Evolutionary conservation across 2,113 vertebrate genomes (phyloP), one percentile per base, ranked within the genome.

Genomic region (Dipodomys spectabilis): DNA sequence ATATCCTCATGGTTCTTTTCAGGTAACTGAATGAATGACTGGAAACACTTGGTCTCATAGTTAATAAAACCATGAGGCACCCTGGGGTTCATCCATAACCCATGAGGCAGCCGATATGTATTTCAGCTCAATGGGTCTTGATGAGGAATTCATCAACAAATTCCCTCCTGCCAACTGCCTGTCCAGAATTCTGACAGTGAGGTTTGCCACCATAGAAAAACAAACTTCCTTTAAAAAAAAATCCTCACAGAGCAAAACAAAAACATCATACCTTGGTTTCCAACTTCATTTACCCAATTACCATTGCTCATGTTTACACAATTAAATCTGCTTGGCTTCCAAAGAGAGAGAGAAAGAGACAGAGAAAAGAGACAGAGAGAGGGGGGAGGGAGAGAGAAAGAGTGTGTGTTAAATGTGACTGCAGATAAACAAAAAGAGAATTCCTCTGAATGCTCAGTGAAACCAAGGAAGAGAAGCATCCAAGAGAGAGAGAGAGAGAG

Each of bases 201-300:
- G 95, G 92, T 96, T 95, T 96, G 95, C 95, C 96, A 96, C 95
- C 93, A 96, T 7, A 82, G 85, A 93, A 97, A 97, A 96, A 96
- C 95, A 97, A 90, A 79, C 71, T 95, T 53, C 93, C 94, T 95
- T 92, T 16, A 57, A 57, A 57, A 57, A 57, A 57, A 57, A 16
- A 13, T 8, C 77, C 71, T 95, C 93, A 39, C 71, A 92, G 90
- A 96, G 94, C 94, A 95, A 96, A 97, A 95, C 96, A 95, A 97
- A 96, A 95, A 96, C 96, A 97, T 97, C 97, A 96, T 97, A 97
- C 97, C 97, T 97, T 96, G 96, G 94, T 97, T 97, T 97, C 97
- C 96, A 96, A 96, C 92, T 97, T 95, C 92, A 97, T 96, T 95
- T 96, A 96, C 94, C 88, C 96, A 97, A 97, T 97, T 97, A 96